Conservation (phyloP, 1,140 invertebrate species). For the Drosophila hydei region DNA sequence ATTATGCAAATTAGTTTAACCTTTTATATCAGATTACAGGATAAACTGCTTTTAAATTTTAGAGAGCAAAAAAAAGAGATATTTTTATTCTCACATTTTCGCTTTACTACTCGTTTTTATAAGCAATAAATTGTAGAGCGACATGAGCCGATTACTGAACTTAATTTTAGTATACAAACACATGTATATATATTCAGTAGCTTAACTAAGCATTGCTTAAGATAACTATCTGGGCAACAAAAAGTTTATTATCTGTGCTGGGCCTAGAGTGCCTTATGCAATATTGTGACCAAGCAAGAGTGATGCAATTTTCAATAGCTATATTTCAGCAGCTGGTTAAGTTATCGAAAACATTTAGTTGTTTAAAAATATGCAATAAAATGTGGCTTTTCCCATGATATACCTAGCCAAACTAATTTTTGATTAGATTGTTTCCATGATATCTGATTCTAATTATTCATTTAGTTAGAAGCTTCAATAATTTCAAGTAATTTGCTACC, state of each 20-base stretch:
- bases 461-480: too few relatives aligned
- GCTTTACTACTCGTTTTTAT: background rate
- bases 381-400: too few relatives aligned
- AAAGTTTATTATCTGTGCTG: background rate
- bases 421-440: too few relatives aligned
- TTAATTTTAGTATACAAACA: background rate
- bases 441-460: too few relatives aligned
- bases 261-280: background rate
- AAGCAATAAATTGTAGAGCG: conserved; percentile 5
- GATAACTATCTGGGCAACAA: background rate
- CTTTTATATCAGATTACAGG: conserved; percentile 18
- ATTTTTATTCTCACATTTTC: conserved; percentile 2
- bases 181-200: conserved; percentile 18
- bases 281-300: too few relatives aligned
- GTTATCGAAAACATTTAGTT: too few relatives aligned
- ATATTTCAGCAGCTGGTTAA: too few relatives aligned
- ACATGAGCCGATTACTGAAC: conserved; percentile 20
- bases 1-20: conserved; percentile 56
- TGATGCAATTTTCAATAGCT: too few relatives aligned
- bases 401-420: too few relatives aligned
- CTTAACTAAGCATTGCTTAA: background rate
- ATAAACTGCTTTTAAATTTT: conserved; percentile 8
- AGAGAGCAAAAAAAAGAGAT: background rate
- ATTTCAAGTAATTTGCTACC: background rate
- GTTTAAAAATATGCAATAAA: too few relatives aligned